phyloP scores from a whole-genome alignment of 2,888 invertebrate species.

The Leucoma salicis region DNA sequence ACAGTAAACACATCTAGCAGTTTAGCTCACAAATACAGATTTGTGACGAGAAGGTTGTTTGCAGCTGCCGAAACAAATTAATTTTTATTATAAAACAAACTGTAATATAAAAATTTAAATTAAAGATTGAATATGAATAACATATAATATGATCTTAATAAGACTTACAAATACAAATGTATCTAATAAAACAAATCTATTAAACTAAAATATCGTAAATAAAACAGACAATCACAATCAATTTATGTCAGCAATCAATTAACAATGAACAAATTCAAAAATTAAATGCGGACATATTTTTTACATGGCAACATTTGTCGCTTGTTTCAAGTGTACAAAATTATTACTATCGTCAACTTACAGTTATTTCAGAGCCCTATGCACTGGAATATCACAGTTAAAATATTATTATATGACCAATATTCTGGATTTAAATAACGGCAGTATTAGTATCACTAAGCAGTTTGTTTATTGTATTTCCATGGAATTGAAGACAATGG shows the following conservation, averaged over 20 bases:
- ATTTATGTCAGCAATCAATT: constrained; percentile 15
- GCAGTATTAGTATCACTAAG: too few relatives aligned
- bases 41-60: too few relatives aligned
- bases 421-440: too few relatives aligned
- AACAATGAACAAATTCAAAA: not conserved
- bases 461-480: too few relatives aligned
- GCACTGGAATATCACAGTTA: constrained; percentile 40
- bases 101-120: not conserved
- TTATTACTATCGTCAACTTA: constrained; percentile 41
- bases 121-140: constrained; percentile 2
- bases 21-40: too few relatives aligned
- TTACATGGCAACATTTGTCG: constrained; percentile 23
- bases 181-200: not conserved
- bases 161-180: constrained; percentile 1
- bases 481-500: too few relatives aligned
- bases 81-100: not conserved
- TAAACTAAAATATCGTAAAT: constrained; percentile 3
- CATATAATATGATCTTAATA: constrained; percentile 4
- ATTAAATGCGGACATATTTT: not conserved
- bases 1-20: too few relatives aligned
- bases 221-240: constrained; percentile 8
- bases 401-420: constrained; percentile 34
- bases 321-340: constrained; percentile 18
- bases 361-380: constrained; percentile 34
- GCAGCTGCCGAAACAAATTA: too few relatives aligned